These are phyloP conservation scores for Pogona vitticeps DNA, from an alignment of 2,113 vertebrate species.

Conservation along the genomic window DNA sequence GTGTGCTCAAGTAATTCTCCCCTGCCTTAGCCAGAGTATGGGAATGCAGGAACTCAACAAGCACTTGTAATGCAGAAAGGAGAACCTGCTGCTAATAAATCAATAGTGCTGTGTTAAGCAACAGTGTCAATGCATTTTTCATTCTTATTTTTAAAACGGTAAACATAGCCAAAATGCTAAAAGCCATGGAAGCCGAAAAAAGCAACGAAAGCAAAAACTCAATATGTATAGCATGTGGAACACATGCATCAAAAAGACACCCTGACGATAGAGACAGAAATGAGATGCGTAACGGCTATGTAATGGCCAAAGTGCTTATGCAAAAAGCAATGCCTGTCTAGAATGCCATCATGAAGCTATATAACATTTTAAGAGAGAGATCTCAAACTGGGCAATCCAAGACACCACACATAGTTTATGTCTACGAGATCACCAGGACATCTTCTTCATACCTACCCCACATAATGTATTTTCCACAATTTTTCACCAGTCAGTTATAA, in stretches of 20 bases:
- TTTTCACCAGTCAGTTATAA: not conserved
- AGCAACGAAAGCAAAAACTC: conserved; percentile 1
- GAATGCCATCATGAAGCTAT: not conserved
- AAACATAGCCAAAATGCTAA: conserved; percentile 11
- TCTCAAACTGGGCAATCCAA: not conserved
- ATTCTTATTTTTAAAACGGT: conserved; percentile 21
- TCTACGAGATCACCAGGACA: not conserved
- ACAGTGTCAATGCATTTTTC: conserved; percentile 19
- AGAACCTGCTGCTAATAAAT: conserved; percentile 30
- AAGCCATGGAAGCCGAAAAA: not conserved
- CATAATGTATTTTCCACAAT: not conserved
- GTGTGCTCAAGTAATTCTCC: not conserved
- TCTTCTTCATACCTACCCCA: not conserved
- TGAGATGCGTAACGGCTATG: conserved; percentile 12
- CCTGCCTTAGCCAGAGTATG: not conserved
- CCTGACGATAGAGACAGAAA: conserved; percentile 3
- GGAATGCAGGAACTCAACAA: not conserved
- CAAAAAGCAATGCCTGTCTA: not conserved
- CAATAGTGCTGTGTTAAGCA: conserved; percentile 27
- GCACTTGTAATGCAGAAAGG: not conserved
- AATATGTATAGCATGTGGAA: not conserved
- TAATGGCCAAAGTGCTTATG: not conserved
- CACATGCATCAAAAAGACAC: conserved; percentile 34
- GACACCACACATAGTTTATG: not conserved
- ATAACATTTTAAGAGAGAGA: not conserved